Conservation (phyloP, 2,797 vertebrate genomes). For the Podargus strigoides region DNA sequence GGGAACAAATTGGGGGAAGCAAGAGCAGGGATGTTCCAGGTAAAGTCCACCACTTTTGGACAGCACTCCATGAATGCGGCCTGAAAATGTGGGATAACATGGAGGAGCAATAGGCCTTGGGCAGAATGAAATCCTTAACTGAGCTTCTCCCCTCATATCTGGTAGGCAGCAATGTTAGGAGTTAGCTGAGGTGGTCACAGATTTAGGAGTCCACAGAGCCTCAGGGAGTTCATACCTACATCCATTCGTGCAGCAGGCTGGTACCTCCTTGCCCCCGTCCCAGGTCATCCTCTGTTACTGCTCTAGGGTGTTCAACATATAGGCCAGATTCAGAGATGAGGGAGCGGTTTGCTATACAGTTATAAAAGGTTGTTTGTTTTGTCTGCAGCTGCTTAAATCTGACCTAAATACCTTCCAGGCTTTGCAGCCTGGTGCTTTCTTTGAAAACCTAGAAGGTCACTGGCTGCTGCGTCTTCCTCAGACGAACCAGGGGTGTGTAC, state of each 20-base stretch:
- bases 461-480: not conserved
- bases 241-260: not conserved
- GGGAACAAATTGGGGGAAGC: not conserved
- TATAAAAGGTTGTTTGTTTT: not conserved
- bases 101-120: not conserved
- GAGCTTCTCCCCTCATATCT: not conserved
- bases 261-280: not conserved
- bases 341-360: not conserved
- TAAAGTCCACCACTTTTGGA: not conserved
- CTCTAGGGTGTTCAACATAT: not conserved
- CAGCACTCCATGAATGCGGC: not conserved
- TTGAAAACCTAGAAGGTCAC: not conserved
- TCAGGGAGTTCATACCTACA: not conserved
- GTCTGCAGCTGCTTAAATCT: not conserved
- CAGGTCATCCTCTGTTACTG: not conserved
- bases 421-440: not conserved
- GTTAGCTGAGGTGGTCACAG: not conserved
- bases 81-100: not conserved
- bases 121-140: not conserved
- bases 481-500: not conserved
- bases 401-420: constrained; percentile 16
- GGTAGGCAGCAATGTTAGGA: not conserved
- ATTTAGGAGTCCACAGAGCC: not conserved
- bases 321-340: not conserved
- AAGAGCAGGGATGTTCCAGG: not conserved